Conservation (phyloP, 1,140 invertebrate genomes). For the Gryllus bimaculatus region DNA sequence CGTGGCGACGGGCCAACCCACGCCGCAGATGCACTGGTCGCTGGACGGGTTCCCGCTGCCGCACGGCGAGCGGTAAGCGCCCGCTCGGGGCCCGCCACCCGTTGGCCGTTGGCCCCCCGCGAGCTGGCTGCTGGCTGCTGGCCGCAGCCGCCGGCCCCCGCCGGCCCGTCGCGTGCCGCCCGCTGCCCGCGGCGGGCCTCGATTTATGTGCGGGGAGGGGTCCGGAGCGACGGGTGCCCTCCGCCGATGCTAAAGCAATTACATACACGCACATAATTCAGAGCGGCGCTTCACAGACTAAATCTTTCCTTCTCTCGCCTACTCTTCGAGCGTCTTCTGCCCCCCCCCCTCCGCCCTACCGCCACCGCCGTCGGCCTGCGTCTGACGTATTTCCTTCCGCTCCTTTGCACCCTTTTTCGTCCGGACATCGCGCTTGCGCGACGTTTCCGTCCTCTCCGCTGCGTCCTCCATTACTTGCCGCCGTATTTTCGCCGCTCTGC, state of each 20-base stretch:
- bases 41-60: constrained; percentile 32
- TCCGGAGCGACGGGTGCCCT: too few relatives aligned
- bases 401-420: not conserved
- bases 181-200: not conserved
- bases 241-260: constrained; percentile 3
- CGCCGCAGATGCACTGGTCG: constrained; percentile 35
- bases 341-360: too few relatives aligned
- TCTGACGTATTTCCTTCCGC: too few relatives aligned
- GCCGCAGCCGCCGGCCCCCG: too few relatives aligned
- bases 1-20: constrained; percentile 44
- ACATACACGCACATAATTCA: constrained; percentile 1
- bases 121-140: not conserved
- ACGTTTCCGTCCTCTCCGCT: not conserved
- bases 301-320: not conserved
- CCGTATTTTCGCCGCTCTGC: not conserved
- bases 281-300: not conserved
- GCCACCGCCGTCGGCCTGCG: too few relatives aligned
- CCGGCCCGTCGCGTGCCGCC: too few relatives aligned
- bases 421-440: not conserved
- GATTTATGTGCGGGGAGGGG: not conserved
- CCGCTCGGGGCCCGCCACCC: too few relatives aligned
- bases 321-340: not conserved
- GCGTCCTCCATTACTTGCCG: not conserved
- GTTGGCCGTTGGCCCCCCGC: constrained; percentile 20
- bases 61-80: constrained; percentile 26